phyloP scores from a whole-genome alignment of 2,888 invertebrate genomes.

The Lasioglossum villosulum region DNA sequence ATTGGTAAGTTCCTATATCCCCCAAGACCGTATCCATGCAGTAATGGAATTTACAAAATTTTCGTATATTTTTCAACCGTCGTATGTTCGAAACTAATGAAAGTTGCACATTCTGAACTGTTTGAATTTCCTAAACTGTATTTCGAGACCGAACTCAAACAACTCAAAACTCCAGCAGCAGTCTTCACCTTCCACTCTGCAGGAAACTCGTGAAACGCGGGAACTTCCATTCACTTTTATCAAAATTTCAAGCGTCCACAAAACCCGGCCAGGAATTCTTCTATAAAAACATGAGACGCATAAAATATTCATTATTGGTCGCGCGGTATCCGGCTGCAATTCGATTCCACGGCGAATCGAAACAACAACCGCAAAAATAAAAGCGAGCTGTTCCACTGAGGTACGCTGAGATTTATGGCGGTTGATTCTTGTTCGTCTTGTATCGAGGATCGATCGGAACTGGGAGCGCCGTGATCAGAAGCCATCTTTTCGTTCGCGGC shows the following conservation, averaged over 20 bases:
- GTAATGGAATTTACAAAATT: neutral
- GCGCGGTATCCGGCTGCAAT: neutral
- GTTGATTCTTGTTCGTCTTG: conserved; percentile 64
- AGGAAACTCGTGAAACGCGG: neutral
- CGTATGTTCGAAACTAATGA: neutral
- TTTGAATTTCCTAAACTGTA: conserved; percentile 8
- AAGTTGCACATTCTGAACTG: neutral
- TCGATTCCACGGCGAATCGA: too few species aligned
- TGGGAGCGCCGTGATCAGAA: conserved; percentile 44
- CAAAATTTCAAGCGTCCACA: conserved; percentile 7
- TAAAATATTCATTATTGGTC: conserved; percentile 15
- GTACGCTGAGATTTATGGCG: conserved; percentile 62
- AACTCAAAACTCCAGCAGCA: neutral
- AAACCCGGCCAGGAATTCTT: neutral
- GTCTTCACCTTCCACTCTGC: neutral
- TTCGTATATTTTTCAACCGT: neutral
- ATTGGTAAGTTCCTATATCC: neutral
- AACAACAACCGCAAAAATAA: conserved; percentile 23
- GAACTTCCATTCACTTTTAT: conserved; percentile 5
- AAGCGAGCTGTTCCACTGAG: conserved; percentile 27
- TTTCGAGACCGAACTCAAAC: conserved; percentile 11
- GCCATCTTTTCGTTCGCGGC: conserved; percentile 56
- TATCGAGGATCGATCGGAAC: conserved; percentile 65
- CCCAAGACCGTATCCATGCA: neutral
- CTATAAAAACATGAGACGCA: neutral